These are phyloP conservation scores for Schizothorax lantsangensis DNA, from an alignment of 2,797 vertebrate genomes.

Conservation along the genomic window DNA sequence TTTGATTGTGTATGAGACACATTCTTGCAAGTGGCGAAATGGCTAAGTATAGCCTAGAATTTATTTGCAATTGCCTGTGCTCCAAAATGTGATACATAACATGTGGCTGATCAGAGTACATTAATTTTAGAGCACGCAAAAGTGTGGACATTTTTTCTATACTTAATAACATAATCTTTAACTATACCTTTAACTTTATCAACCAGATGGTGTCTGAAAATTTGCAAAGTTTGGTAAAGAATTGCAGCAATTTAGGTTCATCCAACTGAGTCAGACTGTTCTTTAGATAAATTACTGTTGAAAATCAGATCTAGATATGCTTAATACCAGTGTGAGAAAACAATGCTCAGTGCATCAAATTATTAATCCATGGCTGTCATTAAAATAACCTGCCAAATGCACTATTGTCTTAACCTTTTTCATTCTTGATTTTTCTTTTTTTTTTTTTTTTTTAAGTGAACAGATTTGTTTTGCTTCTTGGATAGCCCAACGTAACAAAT, in stretches of 20 bases:
- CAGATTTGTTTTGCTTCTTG: not conserved
- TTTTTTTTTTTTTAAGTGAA: not conserved
- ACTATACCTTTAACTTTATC: not conserved
- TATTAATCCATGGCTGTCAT: constrained; percentile 13
- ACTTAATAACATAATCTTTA: constrained; percentile 4
- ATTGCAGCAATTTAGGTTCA: not conserved
- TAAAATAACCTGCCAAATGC: constrained; percentile 5
- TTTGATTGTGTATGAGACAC: constrained; percentile 2
- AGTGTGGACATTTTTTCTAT: not conserved
- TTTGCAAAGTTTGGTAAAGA: not conserved
- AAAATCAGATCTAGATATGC: not conserved
- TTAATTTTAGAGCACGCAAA: constrained; percentile 12
- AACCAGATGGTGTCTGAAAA: not conserved
- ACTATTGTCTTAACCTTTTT: constrained; percentile 11
- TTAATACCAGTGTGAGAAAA: constrained; percentile 11
- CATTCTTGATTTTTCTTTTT: not conserved
- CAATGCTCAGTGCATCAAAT: constrained; percentile 4
- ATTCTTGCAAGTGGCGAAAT: constrained; percentile 19
- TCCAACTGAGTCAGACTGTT: not conserved
- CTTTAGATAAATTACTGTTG: constrained; percentile 8
- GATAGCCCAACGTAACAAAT: not conserved
- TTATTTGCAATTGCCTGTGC: constrained; percentile 11
- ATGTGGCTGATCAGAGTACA: constrained; percentile 12
- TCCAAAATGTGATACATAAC: constrained; percentile 9
- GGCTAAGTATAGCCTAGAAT: constrained; percentile 13